A percentile compares a stretch with the other conserved stretches of the same genome.
Conservation (phyloP, 2,113 vertebrate genomes). For the Hippocampus zosterae region DNA sequence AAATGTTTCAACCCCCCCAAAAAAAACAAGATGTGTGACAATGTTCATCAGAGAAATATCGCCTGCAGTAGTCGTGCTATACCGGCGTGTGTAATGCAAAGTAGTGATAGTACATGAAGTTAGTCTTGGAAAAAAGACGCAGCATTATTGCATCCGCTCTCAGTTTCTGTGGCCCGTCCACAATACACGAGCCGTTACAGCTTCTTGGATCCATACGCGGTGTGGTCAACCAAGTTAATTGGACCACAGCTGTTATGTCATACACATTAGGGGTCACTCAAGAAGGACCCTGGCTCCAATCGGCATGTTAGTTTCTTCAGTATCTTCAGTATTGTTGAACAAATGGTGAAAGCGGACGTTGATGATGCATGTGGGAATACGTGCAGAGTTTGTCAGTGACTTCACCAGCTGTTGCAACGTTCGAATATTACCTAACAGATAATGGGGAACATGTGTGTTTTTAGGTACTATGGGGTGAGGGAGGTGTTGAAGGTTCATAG, state of each 20-base stretch:
- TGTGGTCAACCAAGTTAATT: conserved; percentile 35
- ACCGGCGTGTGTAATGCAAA: conserved; percentile 21
- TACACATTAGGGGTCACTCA: conserved; percentile 39
- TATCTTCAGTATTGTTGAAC: conserved; percentile 6
- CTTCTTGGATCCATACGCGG: conserved; percentile 36
- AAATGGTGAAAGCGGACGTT: conserved; percentile 31
- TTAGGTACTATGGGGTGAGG: conserved; percentile 25
- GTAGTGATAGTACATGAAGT: background rate
- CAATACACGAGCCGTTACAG: background rate
- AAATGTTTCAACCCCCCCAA: background rate
- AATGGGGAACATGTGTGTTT: conserved; percentile 63
- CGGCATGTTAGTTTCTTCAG: background rate
- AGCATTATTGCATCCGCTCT: background rate
- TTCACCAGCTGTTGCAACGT: conserved; percentile 49
- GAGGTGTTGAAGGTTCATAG: conserved; percentile 16
- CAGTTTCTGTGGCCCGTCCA: conserved; percentile 10
- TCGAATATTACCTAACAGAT: conserved; percentile 64
- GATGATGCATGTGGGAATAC: conserved; percentile 16
- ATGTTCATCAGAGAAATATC: background rate
- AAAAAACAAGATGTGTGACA: background rate
- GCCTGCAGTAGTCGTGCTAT: conserved; percentile 2
- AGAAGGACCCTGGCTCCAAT: conserved; percentile 32
- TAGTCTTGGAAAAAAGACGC: background rate
- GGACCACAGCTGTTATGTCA: conserved; percentile 49
- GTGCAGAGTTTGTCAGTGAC: conserved; percentile 21